A percentile compares a stretch with the other conserved stretches of the same genome.
These are phyloP conservation scores for Cheilosia grossa DNA, from an alignment of 2,888 invertebrate species.

Conservation along the genomic window DNA sequence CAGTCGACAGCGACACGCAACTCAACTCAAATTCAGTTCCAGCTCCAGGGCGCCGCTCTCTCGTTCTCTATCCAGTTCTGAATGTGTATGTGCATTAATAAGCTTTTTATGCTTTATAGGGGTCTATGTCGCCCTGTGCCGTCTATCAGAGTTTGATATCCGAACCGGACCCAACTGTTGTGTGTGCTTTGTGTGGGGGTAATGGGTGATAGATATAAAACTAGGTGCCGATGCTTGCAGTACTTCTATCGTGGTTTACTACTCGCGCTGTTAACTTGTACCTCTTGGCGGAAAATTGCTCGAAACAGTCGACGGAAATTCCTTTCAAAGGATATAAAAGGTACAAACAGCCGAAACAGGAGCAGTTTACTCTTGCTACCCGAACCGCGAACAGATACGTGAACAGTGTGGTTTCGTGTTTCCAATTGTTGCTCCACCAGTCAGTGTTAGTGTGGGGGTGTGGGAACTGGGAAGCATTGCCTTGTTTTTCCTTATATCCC, in stretches of 20 bases:
- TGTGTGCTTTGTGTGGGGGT: neutral
- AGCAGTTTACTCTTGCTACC: slow-evolving; percentile 41
- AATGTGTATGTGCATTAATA: slow-evolving; percentile 17
- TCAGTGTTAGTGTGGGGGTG: neutral
- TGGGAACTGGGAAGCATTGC: neutral
- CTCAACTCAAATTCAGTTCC: neutral
- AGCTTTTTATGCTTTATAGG: slow-evolving; percentile 51
- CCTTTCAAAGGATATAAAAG: slow-evolving; percentile 49
- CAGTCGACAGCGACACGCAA: neutral
- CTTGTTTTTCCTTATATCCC: neutral
- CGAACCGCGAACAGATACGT: slow-evolving; percentile 13
- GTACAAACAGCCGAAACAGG: slow-evolving; percentile 16
- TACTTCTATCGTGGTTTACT: slow-evolving; percentile 22
- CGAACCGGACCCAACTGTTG: slow-evolving; percentile 19
- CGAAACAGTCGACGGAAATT: neutral
- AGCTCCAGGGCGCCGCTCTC: neutral
- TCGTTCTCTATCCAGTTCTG: neutral
- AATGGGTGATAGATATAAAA: slow-evolving; percentile 20
- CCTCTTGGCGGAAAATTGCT: slow-evolving; percentile 2
- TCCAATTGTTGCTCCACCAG: slow-evolving; percentile 3
- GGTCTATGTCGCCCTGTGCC: slow-evolving; percentile 13
- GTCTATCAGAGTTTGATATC: slow-evolving; percentile 43
- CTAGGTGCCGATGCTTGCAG: slow-evolving; percentile 30
- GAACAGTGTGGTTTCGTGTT: neutral
- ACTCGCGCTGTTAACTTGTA: slow-evolving; percentile 42